These are phyloP conservation scores for Pseudochirops corinnae DNA, from an alignment of 2,797 vertebrate species.

Conservation along the genomic window DNA sequence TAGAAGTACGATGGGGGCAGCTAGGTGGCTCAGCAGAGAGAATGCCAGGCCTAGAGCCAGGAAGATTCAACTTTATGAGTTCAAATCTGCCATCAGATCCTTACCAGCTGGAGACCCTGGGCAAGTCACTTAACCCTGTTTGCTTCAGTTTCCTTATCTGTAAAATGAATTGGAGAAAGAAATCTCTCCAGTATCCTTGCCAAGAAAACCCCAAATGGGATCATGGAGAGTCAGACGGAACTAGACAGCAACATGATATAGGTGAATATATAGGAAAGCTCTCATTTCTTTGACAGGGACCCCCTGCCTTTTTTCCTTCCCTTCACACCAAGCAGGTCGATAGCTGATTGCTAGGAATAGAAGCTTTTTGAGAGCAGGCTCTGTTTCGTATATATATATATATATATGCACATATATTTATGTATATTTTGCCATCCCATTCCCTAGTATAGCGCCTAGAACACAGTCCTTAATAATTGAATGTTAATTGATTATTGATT, in stretches of 20 bases:
- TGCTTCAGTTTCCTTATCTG: neutral
- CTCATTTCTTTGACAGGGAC: neutral
- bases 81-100: neutral
- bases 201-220: neutral
- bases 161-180: neutral
- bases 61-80: neutral
- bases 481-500: neutral
- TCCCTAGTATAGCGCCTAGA: neutral
- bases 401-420: no score
- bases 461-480: neutral
- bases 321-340: neutral
- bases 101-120: neutral
- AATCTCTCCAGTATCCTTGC: neutral
- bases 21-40: neutral
- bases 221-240: neutral
- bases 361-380: neutral
- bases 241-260: neutral
- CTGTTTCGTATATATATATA: neutral
- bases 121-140: neutral
- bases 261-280: neutral
- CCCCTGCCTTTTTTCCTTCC: neutral
- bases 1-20: neutral
- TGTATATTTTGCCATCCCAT: neutral
- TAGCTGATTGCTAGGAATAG: neutral
- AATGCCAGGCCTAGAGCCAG: no score